These are phyloP conservation scores for Ganaspis brasiliensis DNA, from an alignment of 2,888 invertebrate genomes.

Conservation along the genomic window DNA sequence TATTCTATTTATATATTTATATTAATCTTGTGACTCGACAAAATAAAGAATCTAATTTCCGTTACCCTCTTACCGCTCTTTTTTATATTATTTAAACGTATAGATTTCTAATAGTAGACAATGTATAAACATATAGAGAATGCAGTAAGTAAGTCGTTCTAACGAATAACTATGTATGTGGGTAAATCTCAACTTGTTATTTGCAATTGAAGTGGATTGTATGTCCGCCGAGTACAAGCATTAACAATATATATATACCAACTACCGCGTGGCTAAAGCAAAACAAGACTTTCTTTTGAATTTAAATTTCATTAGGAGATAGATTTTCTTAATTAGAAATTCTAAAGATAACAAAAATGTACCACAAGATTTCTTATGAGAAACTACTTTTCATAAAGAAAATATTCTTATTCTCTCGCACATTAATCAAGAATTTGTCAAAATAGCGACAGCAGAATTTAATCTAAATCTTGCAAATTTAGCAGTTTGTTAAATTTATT, in stretches of 20 bases:
- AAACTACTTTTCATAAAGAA: neutral
- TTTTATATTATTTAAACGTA: neutral
- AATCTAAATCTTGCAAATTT: too few relatives aligned
- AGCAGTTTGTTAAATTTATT: too few relatives aligned
- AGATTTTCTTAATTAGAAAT: conserved; percentile 28
- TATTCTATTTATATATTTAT: too few relatives aligned
- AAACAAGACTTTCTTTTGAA: conserved; percentile 28
- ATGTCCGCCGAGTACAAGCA: conserved; percentile 21
- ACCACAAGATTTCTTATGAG: neutral
- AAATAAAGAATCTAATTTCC: conserved; percentile 2
- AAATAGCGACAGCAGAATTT: too few relatives aligned
- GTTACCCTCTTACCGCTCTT: neutral
- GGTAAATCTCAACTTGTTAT: conserved; percentile 41
- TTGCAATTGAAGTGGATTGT: conserved; percentile 41
- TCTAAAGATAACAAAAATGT: neutral
- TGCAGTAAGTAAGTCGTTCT: conserved; percentile 34
- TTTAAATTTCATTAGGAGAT: conserved; percentile 35
- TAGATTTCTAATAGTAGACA: conserved; percentile 2
- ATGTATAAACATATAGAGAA: conserved; percentile 10
- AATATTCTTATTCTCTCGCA: neutral
- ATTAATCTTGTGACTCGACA: too few relatives aligned
- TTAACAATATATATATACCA: too few relatives aligned
- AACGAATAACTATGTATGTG: conserved; percentile 36
- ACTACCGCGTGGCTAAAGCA: neutral
- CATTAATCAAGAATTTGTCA: too few relatives aligned